Conservation (phyloP, 2,888 invertebrate species). For the Julus scanicus region DNA sequence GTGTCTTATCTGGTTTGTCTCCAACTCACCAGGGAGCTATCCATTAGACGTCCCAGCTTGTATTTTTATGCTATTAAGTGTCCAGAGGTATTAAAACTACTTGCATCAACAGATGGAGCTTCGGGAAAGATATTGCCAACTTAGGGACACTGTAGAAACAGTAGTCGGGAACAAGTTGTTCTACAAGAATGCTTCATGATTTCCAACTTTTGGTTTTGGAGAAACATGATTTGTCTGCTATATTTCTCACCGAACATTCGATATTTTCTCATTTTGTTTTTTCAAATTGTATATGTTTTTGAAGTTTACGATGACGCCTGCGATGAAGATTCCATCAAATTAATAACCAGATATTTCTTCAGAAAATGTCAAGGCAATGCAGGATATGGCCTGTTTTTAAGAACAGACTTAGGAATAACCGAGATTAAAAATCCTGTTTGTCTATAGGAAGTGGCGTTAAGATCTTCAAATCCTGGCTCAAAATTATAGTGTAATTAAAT, state of each 20-base stretch:
- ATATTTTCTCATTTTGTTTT: not conserved
- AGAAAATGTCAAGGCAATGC: not conserved
- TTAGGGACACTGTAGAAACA: not conserved
- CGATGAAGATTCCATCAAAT: not conserved
- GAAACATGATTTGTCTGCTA: not conserved
- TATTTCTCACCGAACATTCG: not conserved
- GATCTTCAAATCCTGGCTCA: not conserved
- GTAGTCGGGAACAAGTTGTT: not conserved
- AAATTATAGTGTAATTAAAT: not conserved
- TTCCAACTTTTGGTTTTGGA: not conserved
- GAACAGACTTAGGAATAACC: not conserved
- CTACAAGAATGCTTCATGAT: not conserved
- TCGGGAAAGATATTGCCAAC: not conserved
- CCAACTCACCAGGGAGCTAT: conserved; percentile 47
- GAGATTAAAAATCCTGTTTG: not conserved
- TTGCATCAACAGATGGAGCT: conserved; percentile 30
- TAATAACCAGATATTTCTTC: not conserved
- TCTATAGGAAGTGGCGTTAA: not conserved
- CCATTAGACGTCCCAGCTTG: conserved; percentile 45
- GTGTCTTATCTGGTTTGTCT: conserved; percentile 47
- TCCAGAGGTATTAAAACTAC: conserved; percentile 8
- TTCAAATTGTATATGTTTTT: not conserved
- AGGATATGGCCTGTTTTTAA: not conserved
- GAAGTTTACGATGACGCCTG: not conserved
- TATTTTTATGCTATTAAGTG: conserved; percentile 40